These are phyloP conservation scores for Lophius americanus DNA, from an alignment of 2,797 vertebrate genomes.

Conservation along the genomic window DNA sequence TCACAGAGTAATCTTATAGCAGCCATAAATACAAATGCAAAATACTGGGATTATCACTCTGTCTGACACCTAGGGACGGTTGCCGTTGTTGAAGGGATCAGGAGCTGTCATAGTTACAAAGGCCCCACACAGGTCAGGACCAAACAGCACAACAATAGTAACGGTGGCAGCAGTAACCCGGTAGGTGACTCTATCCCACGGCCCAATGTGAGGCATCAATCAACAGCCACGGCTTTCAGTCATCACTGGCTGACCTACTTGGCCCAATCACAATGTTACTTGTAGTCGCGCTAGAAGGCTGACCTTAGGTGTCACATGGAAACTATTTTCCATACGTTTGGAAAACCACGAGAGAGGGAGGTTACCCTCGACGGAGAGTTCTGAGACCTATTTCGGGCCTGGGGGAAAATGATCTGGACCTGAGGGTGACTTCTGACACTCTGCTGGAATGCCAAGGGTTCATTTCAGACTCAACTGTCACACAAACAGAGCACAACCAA, in stretches of 20 bases:
- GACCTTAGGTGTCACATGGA: slow-evolving; percentile 40
- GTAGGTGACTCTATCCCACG: slow-evolving; percentile 24
- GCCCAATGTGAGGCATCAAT: slow-evolving; percentile 40
- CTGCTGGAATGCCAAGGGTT: slow-evolving; percentile 62
- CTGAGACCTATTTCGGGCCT: slow-evolving; percentile 61
- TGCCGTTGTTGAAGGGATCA: slow-evolving; percentile 40
- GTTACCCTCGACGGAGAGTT: slow-evolving; percentile 57
- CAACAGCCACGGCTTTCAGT: slow-evolving; percentile 58
- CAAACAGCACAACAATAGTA: slow-evolving; percentile 52
- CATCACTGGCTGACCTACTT: slow-evolving; percentile 63
- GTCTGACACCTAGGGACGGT: slow-evolving; percentile 37
- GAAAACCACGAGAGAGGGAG: slow-evolving; percentile 43
- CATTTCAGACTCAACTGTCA: slow-evolving; percentile 41
- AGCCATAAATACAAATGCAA: slow-evolving; percentile 45
- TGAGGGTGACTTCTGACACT: slow-evolving; percentile 43
- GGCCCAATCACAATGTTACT: slow-evolving; percentile 43
- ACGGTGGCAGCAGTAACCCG: slow-evolving; percentile 29
- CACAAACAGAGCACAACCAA: slow-evolving; percentile 26
- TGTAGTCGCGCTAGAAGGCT: slow-evolving; percentile 24
- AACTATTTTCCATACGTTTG: slow-evolving; percentile 72
- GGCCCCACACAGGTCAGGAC: slow-evolving; percentile 25
- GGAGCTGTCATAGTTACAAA: slow-evolving; percentile 42
- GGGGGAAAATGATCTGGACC: slow-evolving; percentile 61
- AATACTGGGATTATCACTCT: slow-evolving; percentile 50
- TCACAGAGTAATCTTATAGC: slow-evolving; percentile 30